Base-by-base conservation (phyloP, 2,888 invertebrate species). In the Lissocephala sabroskyi region DNA sequence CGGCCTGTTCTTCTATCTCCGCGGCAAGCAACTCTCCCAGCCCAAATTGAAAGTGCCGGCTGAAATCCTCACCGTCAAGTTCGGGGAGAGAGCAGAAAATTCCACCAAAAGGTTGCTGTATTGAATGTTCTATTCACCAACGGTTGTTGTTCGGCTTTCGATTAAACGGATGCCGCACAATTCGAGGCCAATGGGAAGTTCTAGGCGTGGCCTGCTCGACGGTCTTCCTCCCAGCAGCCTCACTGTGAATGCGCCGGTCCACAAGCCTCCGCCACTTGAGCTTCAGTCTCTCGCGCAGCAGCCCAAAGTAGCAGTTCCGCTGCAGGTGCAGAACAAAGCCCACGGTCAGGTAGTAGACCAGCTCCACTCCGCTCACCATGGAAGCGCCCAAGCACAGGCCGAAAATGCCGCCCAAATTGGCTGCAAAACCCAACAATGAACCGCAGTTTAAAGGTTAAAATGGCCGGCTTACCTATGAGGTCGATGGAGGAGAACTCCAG, bases 341-440 rank as follows among this genome's bases (percentile, higher is more conserved):
- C 47, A 82, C 59, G 1, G 82, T 80, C 13, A 82, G 46, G 33
- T 81, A 85, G 56, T 86, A 86, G 11, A 86, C n/a, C 10, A 86
- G 48, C 56, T 86, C 86, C 6, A 82, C 79, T 13, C 73, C 81
- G 59, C 86, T 86, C 36, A 86, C 73, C 52, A 86, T 65, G 1
- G 86, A 86, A 3, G 84, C 85, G 3, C 86, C 86, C 51, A 86
- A 54, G 51, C 86, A 86, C 1, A 86, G 80, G 1, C 86, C 86
- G 41, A 86, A 85, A 50, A 86, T 83, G 17, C 86, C 85, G 6
- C 86, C 86, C 56, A 86, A 84, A 33, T 85, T 83, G 6, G 86
- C 86, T 86, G 48, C 19, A 63, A 23, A 35, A 35, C 16, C 13
- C 16, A 13, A 10, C 35, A 16, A 10, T 16, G 14, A 35, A 13